Evolutionary conservation across 2,113 vertebrate genomes (phyloP).

Genomic region (Chroicocephalus ridibundus): DNA sequence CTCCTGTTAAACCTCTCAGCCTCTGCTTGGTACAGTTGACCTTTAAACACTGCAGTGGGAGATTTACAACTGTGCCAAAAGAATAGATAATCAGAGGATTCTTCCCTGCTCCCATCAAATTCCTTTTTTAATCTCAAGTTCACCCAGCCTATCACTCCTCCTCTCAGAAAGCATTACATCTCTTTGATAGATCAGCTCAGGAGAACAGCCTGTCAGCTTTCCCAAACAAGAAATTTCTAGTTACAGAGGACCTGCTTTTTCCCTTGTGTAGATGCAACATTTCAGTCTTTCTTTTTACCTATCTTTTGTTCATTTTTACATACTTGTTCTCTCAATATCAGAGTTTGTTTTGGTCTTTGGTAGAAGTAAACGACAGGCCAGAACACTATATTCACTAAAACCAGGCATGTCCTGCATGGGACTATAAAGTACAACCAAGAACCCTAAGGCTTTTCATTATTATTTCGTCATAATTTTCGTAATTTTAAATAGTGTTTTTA

Average conservation of each 20-base stretch:
- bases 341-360: neutral
- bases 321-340: neutral
- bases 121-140: conserved; percentile 55
- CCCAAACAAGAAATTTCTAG: neutral
- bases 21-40: neutral
- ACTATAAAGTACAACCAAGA: neutral
- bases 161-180: neutral
- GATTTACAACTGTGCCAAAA: conserved; percentile 41
- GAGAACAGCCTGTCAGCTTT: conserved; percentile 9
- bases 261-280: neutral
- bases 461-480: neutral
- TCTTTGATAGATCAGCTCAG: neutral
- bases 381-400: neutral
- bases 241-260: neutral
- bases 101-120: conserved; percentile 24
- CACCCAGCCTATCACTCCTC: conserved; percentile 35
- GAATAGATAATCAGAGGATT: conserved; percentile 46
- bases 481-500: neutral
- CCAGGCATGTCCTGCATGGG: neutral
- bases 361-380: neutral
- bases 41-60: conserved; percentile 14
- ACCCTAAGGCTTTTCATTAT: neutral
- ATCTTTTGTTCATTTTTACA: neutral
- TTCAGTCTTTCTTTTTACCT: neutral
- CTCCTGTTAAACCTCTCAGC: neutral